Base-by-base conservation (phyloP, 2,797 vertebrate species). In the Capromys pilorides region DNA sequence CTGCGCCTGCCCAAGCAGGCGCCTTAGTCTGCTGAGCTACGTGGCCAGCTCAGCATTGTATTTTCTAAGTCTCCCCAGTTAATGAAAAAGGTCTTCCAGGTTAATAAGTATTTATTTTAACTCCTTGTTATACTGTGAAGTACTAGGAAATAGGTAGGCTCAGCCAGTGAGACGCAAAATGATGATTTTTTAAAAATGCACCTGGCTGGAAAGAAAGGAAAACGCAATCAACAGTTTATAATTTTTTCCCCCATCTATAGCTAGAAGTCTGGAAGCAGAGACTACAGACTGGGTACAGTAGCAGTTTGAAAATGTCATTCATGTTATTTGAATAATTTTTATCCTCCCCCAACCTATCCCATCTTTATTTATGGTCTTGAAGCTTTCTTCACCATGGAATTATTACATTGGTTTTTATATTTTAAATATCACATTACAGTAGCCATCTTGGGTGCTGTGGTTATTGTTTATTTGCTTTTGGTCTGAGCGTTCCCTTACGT, bases 371-470 rank as follows among this genome's bases (percentile, higher is more conserved):
- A 83, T 75, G 81, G 26, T 86, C 79, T 79, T 51, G 14, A 49
- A 39, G n/a, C 90, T 87, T 85, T 93, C 0, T 36, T 93, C 26
- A 21, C 22, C 24, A 31, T 82, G 77, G 24, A 62, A 57, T 73
- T 90, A 78, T 88, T 91, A 19, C 18, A 62, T 86, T 81, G 57
- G 54, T 90, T 93, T 71, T 93, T 64, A 86, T 78, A 90, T 88
- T 88, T 41, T 45, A 33, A 77, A 66, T 82, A 49, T 73, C 80
- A 9, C n/a, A 45, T 84, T 88, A 77, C 59, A 69, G 78, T 85
- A 75, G 78, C 80, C 69, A 88, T 81, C 28, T 87, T 84, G 21
- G 69, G 57, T 86, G 80, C 7, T 86, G 18, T 33, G n/a, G 26
- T 22, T 92, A 67, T 67, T 39, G 24, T 39, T 39, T 31, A 19